Percentiles rank a stretch among this genome's conserved stretches.
Evolutionary conservation across 1,140 invertebrate genomes (phyloP).

Genomic region (Marisa cornuarietis): DNA sequence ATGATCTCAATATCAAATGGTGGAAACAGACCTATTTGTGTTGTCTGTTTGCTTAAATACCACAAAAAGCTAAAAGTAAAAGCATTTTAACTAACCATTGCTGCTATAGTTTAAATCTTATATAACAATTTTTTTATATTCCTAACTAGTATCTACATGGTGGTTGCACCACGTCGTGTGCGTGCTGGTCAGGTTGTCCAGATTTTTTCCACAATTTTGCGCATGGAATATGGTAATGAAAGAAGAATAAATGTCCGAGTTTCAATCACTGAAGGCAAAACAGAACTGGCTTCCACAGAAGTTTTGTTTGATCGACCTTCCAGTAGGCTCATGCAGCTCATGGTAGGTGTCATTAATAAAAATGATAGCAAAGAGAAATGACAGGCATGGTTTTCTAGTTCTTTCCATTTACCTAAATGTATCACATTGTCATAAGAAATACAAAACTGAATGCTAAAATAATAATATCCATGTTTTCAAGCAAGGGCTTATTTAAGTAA

Average conservation of each 20-base stretch:
- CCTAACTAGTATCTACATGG: conserved; percentile 55
- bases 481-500: not conserved
- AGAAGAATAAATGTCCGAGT: conserved; percentile 46
- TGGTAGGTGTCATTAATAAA: conserved; percentile 41
- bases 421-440: not conserved
- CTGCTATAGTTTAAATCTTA: no score
- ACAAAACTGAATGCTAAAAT: not conserved
- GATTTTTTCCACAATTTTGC: conserved; percentile 54
- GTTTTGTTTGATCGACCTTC: conserved; percentile 55
- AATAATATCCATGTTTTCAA: not conserved
- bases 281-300: conserved; percentile 44
- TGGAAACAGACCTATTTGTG: no score
- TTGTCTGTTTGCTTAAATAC: no score
- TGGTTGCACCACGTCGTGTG: conserved; percentile 55
- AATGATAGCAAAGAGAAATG: no score
- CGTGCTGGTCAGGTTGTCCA: conserved; percentile 58
- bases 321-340: conserved; percentile 57
- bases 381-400: not conserved
- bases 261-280: conserved; percentile 50
- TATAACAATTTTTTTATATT: not conserved
- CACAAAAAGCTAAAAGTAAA: no score
- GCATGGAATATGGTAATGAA: conserved; percentile 47
- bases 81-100: no score
- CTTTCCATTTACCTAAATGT: not conserved
- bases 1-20: no score